A percentile compares a stretch with the other conserved stretches of the same genome.
phyloP scores from a whole-genome alignment of 1,140 invertebrate genomes.

The Lordiphosa stackelbergi region DNA sequence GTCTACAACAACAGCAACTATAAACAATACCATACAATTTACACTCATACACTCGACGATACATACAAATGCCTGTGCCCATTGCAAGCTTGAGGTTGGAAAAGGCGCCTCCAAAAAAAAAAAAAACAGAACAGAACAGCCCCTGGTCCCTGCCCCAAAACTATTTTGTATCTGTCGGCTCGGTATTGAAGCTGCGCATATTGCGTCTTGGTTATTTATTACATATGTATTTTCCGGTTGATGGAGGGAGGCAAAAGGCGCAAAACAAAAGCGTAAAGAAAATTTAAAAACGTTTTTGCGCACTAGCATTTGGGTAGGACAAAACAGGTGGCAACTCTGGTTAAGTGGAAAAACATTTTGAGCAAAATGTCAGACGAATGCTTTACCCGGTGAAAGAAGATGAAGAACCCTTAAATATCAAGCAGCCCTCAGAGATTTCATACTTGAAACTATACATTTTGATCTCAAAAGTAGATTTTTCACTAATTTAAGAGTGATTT shows the following conservation, averaged over 20 bases:
- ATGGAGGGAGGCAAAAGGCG: slow-evolving; percentile 16
- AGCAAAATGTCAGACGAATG: too few species aligned
- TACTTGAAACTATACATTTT: too few species aligned
- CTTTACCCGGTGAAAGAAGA: too few species aligned
- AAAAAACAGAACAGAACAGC: neutral
- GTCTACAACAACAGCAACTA: slow-evolving; percentile 47
- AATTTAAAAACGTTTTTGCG: slow-evolving; percentile 22
- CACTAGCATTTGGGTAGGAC: slow-evolving; percentile 9
- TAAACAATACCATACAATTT: slow-evolving; percentile 28
- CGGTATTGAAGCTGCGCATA: slow-evolving; percentile 67
- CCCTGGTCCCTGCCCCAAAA: slow-evolving; percentile 14
- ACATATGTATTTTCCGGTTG: slow-evolving; percentile 44
- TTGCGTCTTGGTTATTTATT: slow-evolving; percentile 70
- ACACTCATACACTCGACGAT: slow-evolving; percentile 32
- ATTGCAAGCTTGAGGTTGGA: slow-evolving; percentile 60
- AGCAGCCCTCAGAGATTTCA: too few species aligned
- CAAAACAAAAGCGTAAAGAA: slow-evolving; percentile 16
- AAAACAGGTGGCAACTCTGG: too few species aligned
- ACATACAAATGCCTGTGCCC: slow-evolving; percentile 34
- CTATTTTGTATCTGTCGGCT: slow-evolving; percentile 52
- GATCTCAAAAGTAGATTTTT: too few species aligned
- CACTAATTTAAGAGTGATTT: too few species aligned
- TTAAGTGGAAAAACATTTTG: too few species aligned
- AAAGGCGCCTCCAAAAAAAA: slow-evolving; percentile 33
- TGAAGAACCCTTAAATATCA: too few species aligned